phyloP scores from a whole-genome alignment of 1,140 invertebrate species.

The Cotesia typhae region DNA sequence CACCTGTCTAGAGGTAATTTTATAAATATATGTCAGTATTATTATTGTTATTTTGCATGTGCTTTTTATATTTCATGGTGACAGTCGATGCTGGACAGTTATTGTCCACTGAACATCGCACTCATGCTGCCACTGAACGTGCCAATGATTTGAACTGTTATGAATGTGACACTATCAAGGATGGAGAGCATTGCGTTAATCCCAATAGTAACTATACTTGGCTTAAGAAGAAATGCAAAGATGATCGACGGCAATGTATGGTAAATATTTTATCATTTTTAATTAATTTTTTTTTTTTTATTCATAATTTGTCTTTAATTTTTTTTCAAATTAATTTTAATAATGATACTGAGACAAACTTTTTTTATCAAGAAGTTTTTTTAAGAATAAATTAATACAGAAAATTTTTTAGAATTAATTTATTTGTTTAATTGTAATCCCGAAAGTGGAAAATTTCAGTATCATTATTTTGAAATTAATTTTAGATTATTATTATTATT shows the following conservation, averaged over 20 bases:
- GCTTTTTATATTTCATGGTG: neutral
- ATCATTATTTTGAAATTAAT: too few species aligned
- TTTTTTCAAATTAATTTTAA: neutral
- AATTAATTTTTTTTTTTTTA: neutral
- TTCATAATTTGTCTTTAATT: neutral
- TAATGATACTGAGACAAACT: neutral
- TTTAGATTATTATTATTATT: too few species aligned
- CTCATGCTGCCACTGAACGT: slow-evolving; percentile 76
- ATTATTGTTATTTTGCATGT: neutral
- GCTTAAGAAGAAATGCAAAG: slow-evolving; percentile 76
- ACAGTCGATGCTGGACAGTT: slow-evolving; percentile 55
- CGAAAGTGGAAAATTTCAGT: too few species aligned
- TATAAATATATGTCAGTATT: neutral
- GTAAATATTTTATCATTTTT: slow-evolving; percentile 62
- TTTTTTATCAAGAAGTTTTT: neutral
- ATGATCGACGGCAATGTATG: slow-evolving; percentile 80
- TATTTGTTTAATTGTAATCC: too few species aligned
- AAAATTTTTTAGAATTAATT: too few species aligned
- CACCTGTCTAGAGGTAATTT: neutral
- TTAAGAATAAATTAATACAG: too few species aligned
- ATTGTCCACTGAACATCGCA: slow-evolving; percentile 73
- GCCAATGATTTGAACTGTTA: slow-evolving; percentile 83
- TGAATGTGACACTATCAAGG: slow-evolving; percentile 78
- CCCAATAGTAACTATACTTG: slow-evolving; percentile 69
- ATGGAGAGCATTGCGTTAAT: slow-evolving; percentile 75